Evolutionary conservation across 2,797 vertebrate genomes (phyloP), one percentile per base, ranked within the genome.

Genomic region (Ptychadena robeensis): DNA sequence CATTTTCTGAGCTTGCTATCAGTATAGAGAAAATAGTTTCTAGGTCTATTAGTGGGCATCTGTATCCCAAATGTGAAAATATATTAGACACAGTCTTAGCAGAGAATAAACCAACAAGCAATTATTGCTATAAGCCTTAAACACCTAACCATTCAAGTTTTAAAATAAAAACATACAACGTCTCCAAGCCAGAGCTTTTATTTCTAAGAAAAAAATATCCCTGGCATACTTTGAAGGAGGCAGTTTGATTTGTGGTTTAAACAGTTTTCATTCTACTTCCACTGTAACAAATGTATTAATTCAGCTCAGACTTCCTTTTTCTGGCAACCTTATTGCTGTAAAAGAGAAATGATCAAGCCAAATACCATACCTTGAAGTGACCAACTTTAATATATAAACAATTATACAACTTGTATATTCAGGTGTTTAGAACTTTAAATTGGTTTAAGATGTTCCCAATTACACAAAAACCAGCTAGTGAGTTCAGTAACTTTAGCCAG

Each of bases 361-460:
- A 95, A 94, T 94, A 92, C 92, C 93, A 91, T 95, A 93, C 93
- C 92, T 95, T 94, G 93, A 94, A 94, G 91, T 94, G 93, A 94
- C 93, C 94, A 92, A 95, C 93, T 95, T 95, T 92, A 91, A 93
- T 94, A 94, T 91, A 94, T 94, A 95, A 95, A 95, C 93, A 95
- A 90, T 94, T 93, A 93, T 93, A 94, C 92, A 93, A 93, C 91
- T 90, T 95, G 94, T 95, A 95, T 95, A 93, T 94, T 95, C 94
- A 95, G 93, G 93, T 95, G 93, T 93, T 61, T 84, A 93, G 91
- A 90, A 90, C 92, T 94, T 94, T 90, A 94, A 94, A 95, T 94
- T 93, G 91, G 92, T 93, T 94, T 94, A 94, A 94, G 92, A 94
- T 94, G 93, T 92, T 93, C 91, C 91, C 91, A 93, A 90, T 93